Evolutionary conservation across 1,140 invertebrate genomes (phyloP), one percentile per base, ranked within the genome.

Genomic region (Pteromalus puparum): DNA sequence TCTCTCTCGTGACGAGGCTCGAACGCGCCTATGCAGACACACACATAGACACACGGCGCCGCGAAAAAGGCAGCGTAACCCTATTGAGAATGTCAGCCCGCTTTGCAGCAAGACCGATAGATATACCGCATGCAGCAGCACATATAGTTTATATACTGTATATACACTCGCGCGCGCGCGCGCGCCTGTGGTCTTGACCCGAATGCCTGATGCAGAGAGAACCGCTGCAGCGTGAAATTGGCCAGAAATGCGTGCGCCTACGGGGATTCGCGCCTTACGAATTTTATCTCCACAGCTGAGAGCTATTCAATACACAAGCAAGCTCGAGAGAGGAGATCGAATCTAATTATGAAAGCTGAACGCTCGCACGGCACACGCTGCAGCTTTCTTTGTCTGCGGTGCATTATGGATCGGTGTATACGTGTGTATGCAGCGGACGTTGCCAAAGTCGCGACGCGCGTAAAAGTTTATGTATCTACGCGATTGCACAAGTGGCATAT

Each of bases 131-230:
- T 21, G 12, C 61, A 1, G 15, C 26, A 0, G 72, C 72, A 12
- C 12, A 10, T 70, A 70, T 70, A 70, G 30, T 34, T 34, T 28
- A 30, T 28, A 4, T 61, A 5, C 15, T 61, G 18, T 61, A 61
- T 61, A n/a, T 61, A 61, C 2, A 48, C 4, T 12, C 42, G 67
- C 24, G 24, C 5, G 13, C 67, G 2, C 67, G 24, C n/a, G 84
- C 87, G 81, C 80, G 84, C 86, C 88, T 81, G 88, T 86, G 91
- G 90, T 92, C 91, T 92, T 91, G 90, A 92, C 90, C 90, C 85
- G 90, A 89, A 90, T 91, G 88, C 89, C 90, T 90, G 83, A 75
- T 86, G 83, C 24, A 80, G 74, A 5, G 30, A 82, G 86, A 87
- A 80, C 76, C 85, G 76, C 75, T 77, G 84, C 86, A 86, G 72